Base-by-base conservation (phyloP, 2,888 invertebrate species). In the Lottia gigantea region DNA sequence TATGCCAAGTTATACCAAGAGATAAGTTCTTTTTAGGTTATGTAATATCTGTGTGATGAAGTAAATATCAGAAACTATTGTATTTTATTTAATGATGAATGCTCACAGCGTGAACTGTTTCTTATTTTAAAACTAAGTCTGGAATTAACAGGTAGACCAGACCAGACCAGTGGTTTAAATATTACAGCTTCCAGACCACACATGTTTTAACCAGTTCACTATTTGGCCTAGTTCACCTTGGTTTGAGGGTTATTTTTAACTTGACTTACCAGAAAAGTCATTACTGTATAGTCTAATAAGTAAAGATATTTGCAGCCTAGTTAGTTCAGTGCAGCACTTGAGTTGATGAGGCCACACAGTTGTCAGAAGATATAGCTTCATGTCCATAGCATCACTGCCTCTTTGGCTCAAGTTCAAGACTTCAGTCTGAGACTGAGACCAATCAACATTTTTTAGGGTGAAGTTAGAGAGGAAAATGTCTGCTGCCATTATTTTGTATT, bases 341-440 rank as follows among this genome's bases (percentile, higher is more conserved):
- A 1, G 55, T 55, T 55, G 19, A 55, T 55, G 19, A 55, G 55
- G 23, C 55, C 55, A 55, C 40, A 23, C 55, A 55, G 55, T 49
- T 71, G 71, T 71, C 67, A 71, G 26, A 45, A 46, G 62, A 23
- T 67, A 67, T 67, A 55, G 67, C 49, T 64, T 67, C 66, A 25
- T 71, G 71, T 66, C 64, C 71, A 67, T 55, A 64, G 61, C 19
- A 66, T 62, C 15, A 46, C 25, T 47, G 71, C 64, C 26, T 67
- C 67, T 63, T 71, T 71, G 71, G 71, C 71, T 67, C 61, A 66
- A 7, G 31, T 67, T 71, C 71, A 71, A 71, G 47, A 64, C 67
- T 64, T 67, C 66, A 63, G 63, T 55, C 55, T 55, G 55, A 23
- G 23, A 55, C 55, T 55, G 55, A 55, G 55, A 55, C 55, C 55